Evolutionary conservation across 1,140 invertebrate genomes (phyloP), one percentile per base, ranked within the genome.

Genomic region (Macrocentrus cingulum): DNA sequence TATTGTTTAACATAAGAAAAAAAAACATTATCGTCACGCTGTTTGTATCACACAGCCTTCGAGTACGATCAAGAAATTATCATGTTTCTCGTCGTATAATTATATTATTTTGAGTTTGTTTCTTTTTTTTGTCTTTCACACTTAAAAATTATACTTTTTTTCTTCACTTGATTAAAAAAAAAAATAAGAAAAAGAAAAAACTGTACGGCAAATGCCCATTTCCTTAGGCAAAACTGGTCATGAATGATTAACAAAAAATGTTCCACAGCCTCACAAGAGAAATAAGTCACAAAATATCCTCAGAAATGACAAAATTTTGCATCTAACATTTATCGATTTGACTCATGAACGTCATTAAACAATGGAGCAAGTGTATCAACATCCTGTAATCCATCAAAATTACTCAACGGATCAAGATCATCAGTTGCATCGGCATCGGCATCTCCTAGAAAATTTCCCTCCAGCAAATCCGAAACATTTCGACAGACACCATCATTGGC

Each of bases 351-450:
- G 59, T 79, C 79, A 46, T 75, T 78, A 45, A 80, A 79, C 3
- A 81, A 62, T 9, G 79, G 79, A 9, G 78, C 68, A 16, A 81
- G 65, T 37, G 72, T 67, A 50, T 76, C 76, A 37, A 77, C 76
- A 46, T 80, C 77, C 34, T 79, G 76, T 4, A 81, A 55, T 29
- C 71, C 76, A 19, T 80, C 80, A 45, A 81, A 80, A 62, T 74
- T 76, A n/a, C 69, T 67, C 9, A 80, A 64, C 6, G 70, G 60
- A 20, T 72, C 75, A 2, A 79, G 54, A 56, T 75, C 76, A 6
- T 75, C 74, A 4, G 67, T n/a, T n/a, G n/a, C 67, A 9, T 79
- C 76, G 0, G 51, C 61, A 18, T 76, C 72, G 0, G 63, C 50
- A 19, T 75, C 69, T 7, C 55, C 71, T 11, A 79, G 67, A 44